A percentile compares a stretch with the other conserved stretches of the same genome.
Conservation (phyloP, 2,888 invertebrate genomes). For the Amblyteles armatorius region DNA sequence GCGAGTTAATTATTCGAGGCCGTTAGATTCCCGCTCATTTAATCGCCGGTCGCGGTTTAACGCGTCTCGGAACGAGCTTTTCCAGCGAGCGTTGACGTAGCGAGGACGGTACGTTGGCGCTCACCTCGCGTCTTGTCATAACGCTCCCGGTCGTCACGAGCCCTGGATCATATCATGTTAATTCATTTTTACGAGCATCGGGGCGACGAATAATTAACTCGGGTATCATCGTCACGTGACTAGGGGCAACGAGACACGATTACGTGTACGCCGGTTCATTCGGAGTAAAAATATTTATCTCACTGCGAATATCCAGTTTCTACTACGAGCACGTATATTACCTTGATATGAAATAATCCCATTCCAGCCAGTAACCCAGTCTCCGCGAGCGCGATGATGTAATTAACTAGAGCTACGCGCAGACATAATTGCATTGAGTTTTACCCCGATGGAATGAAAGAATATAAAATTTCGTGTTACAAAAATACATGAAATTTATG, state of each 20-base stretch:
- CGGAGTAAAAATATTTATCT: conserved; percentile 44
- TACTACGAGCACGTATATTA: conserved; percentile 20
- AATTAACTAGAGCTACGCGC: conserved; percentile 27
- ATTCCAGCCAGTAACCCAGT: neutral
- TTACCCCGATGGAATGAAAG: neutral
- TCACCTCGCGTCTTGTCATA: conserved; percentile 17
- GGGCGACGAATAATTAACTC: conserved; percentile 47
- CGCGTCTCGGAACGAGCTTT: conserved; percentile 40
- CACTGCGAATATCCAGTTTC: conserved; percentile 30
- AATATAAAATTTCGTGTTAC: neutral
- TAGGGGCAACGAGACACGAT: conserved; percentile 27
- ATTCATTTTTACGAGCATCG: conserved; percentile 58
- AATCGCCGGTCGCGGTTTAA: conserved; percentile 46
- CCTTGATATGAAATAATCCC: conserved; percentile 40
- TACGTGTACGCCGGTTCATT: conserved; percentile 47
- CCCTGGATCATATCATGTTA: conserved; percentile 53
- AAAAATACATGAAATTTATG: neutral
- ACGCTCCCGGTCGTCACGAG: conserved; percentile 4
- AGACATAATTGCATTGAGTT: neutral
- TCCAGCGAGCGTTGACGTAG: conserved; percentile 42
- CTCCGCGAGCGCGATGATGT: conserved; percentile 15
- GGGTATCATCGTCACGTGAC: conserved; percentile 28
- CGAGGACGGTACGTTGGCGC: conserved; percentile 20
- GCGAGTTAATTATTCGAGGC: conserved; percentile 75
- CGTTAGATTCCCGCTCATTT: conserved; percentile 74